phyloP scores from a whole-genome alignment of 2,113 vertebrate species.

The Colossoma macropomum region DNA sequence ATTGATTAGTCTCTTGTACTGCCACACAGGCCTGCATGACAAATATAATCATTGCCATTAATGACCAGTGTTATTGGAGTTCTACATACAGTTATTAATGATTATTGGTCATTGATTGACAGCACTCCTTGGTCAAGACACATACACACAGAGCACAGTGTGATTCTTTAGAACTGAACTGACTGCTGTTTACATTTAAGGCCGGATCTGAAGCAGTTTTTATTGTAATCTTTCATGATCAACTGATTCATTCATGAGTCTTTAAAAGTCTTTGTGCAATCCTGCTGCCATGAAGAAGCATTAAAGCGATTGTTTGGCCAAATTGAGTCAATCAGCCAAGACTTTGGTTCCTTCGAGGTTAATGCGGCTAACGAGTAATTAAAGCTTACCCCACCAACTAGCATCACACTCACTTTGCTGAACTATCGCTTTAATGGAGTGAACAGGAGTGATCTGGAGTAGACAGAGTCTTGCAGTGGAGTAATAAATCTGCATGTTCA shows the following conservation, averaged over 20 bases:
- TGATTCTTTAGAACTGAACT: background rate
- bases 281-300: background rate
- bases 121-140: background rate
- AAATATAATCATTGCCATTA: background rate
- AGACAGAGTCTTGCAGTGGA: too few species aligned
- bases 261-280: background rate
- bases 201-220: background rate
- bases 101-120: background rate
- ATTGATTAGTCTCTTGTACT: slow-evolving; percentile 28
- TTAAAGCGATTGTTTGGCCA: background rate
- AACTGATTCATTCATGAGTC: background rate
- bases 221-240: background rate
- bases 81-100: background rate
- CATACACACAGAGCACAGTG: background rate
- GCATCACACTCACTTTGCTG: too few species aligned
- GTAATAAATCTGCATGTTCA: too few species aligned
- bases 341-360: background rate
- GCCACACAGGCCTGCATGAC: background rate
- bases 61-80: background rate
- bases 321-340: background rate
- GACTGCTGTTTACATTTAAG: background rate
- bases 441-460: background rate
- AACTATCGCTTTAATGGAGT: background rate
- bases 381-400: background rate
- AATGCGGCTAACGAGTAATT: background rate